These are phyloP conservation scores for Drosophila picticornis DNA, from an alignment of 2,888 invertebrate species.

Conservation along the genomic window DNA sequence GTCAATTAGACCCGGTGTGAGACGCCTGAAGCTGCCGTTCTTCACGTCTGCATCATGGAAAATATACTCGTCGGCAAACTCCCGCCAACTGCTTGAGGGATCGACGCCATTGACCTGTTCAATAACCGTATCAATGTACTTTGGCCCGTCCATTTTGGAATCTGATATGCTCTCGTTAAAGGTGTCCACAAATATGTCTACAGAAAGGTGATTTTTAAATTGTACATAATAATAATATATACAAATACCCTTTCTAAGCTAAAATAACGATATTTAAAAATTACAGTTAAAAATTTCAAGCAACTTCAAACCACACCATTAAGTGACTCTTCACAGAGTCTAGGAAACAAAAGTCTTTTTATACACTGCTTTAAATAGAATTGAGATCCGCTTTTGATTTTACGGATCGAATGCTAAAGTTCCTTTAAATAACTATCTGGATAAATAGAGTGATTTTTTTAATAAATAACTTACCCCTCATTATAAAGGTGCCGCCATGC, in stretches of 20 bases:
- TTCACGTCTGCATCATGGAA: constrained; percentile 78
- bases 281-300: neutral
- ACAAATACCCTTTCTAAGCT: neutral
- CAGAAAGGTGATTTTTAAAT: neutral
- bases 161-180: constrained; percentile 83
- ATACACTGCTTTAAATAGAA: neutral
- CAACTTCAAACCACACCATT: neutral
- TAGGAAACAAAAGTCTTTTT: neutral
- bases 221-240: neutral
- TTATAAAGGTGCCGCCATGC: constrained; percentile 85
- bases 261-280: neutral
- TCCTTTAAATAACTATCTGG: no score
- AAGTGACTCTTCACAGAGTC: neutral
- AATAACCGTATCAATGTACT: constrained; percentile 82
- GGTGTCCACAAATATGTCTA: constrained; percentile 80
- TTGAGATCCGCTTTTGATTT: neutral
- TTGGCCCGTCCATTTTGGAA: constrained; percentile 64
- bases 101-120: constrained; percentile 82
- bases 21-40: constrained; percentile 84
- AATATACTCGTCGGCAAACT: constrained; percentile 79
- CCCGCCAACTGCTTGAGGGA: constrained; percentile 79
- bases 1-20: constrained; percentile 86
- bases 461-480: constrained; percentile 81
- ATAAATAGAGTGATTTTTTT: neutral
- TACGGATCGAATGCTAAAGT: neutral